Percentiles rank a stretch among this genome's conserved stretches.
Conservation (phyloP, 2,888 invertebrate genomes). For the Liodrosophila aerea region DNA sequence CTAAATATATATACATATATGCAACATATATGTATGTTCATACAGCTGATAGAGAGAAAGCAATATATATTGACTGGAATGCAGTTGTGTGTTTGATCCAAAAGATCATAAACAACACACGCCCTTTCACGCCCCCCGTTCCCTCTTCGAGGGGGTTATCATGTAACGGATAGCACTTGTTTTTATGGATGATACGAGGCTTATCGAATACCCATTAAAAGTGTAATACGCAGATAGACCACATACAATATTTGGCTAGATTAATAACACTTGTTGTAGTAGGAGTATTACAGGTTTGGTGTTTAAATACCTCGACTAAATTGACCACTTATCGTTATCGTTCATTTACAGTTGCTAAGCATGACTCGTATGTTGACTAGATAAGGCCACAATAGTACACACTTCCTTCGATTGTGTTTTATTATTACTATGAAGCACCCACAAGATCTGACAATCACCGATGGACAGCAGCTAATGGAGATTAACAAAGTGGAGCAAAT, state of each 20-base stretch:
- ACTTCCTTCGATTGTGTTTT: no score
- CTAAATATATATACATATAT: slow-evolving; percentile 9
- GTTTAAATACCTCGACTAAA: slow-evolving; percentile 30
- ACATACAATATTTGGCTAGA: background rate
- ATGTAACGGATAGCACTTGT: slow-evolving; percentile 19
- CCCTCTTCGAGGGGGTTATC: background rate
- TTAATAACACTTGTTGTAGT: slow-evolving; percentile 4
- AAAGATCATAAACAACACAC: slow-evolving; percentile 37
- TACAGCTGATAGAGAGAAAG: slow-evolving; percentile 23
- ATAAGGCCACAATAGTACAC: slow-evolving; percentile 14
- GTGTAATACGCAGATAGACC: slow-evolving; percentile 27
- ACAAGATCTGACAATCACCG: slow-evolving; percentile 57
- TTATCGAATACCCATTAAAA: slow-evolving; percentile 51
- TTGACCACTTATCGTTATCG: slow-evolving; percentile 40
- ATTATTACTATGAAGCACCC: slow-evolving; percentile 75
- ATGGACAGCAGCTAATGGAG: slow-evolving; percentile 61
- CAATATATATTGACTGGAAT: background rate
- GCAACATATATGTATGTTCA: slow-evolving; percentile 9
- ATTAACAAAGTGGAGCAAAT: slow-evolving; percentile 64
- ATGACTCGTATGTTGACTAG: slow-evolving; percentile 30
- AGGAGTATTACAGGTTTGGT: slow-evolving; percentile 27
- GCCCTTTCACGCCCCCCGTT: background rate
- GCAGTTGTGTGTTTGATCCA: background rate
- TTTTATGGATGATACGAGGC: slow-evolving; percentile 39
- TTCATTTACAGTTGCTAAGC: slow-evolving; percentile 50